phyloP scores from a whole-genome alignment of 2,888 invertebrate genomes.

The Erebia epiphron region DNA sequence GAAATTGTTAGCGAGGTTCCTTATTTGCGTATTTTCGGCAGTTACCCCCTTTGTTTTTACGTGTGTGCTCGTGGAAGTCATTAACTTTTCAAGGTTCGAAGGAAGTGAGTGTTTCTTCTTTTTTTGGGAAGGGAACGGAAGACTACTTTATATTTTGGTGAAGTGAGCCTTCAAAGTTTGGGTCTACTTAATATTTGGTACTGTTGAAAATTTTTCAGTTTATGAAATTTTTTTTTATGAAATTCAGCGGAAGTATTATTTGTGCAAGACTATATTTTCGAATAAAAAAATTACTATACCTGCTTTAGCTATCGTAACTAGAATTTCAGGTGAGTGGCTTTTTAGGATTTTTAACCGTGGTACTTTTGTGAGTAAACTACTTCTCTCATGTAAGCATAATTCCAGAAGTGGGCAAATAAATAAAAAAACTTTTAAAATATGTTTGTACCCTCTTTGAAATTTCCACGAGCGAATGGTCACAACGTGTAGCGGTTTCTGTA shows the following conservation, averaged over 20 bases:
- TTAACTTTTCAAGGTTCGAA: constrained; percentile 66
- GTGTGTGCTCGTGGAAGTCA: constrained; percentile 70
- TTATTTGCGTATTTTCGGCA: constrained; percentile 71
- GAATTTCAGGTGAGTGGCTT: too few relatives aligned
- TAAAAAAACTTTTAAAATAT: too few relatives aligned
- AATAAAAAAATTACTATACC: too few relatives aligned
- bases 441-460: too few relatives aligned
- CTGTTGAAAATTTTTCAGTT: background rate
- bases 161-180: constrained; percentile 25
- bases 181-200: background rate
- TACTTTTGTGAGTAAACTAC: too few relatives aligned
- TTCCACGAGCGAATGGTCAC: too few relatives aligned
- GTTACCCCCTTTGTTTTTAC: constrained; percentile 65
- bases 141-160: constrained; percentile 38
- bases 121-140: constrained; percentile 42
- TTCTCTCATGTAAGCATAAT: too few relatives aligned
- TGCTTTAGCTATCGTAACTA: too few relatives aligned
- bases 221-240: background rate
- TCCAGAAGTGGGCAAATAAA: too few relatives aligned
- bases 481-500: too few relatives aligned
- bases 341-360: background rate
- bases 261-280: too few relatives aligned
- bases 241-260: background rate
- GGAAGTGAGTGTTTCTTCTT: constrained; percentile 64
- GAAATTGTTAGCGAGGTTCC: constrained; percentile 70